Conservation (phyloP, 2,888 invertebrate species). For the Xiphydria camelus region DNA sequence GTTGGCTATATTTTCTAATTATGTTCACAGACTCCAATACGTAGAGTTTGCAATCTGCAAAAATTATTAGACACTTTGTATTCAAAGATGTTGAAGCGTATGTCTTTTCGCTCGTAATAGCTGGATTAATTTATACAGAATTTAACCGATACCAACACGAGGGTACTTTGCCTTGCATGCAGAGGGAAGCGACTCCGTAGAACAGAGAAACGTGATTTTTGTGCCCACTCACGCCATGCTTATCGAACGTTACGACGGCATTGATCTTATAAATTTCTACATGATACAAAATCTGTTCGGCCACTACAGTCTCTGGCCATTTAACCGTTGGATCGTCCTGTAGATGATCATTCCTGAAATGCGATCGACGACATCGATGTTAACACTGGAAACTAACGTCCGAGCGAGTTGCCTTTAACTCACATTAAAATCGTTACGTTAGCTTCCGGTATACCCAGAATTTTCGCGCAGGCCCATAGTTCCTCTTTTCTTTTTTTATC, state of each 20-base stretch:
- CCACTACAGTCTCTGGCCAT: conserved; percentile 74
- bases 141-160: conserved; percentile 63
- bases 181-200: conserved; percentile 78
- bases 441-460: conserved; percentile 76
- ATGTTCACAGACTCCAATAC: conserved; percentile 84
- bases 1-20: conserved; percentile 81
- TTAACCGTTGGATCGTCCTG: conserved; percentile 76
- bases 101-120: too few relatives aligned
- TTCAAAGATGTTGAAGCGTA: too few relatives aligned
- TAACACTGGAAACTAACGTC: conserved; percentile 4
- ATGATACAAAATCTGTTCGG: conserved; percentile 67
- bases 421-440: conserved; percentile 70
- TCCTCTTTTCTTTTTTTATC: conserved; percentile 70
- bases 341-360: conserved; percentile 71
- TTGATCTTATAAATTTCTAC: conserved; percentile 77
- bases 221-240: conserved; percentile 90
- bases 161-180: conserved; percentile 75
- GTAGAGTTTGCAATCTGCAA: conserved; percentile 79
- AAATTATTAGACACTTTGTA: too few relatives aligned
- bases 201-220: conserved; percentile 87
- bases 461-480: conserved; percentile 77
- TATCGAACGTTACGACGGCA: conserved; percentile 91
- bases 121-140: conserved; percentile 1
- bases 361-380: background rate
- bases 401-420: conserved; percentile 22